A percentile compares a stretch with the other conserved stretches of the same genome.
Conservation (phyloP, 2,888 invertebrate genomes). For the Synergus gifuensis region DNA sequence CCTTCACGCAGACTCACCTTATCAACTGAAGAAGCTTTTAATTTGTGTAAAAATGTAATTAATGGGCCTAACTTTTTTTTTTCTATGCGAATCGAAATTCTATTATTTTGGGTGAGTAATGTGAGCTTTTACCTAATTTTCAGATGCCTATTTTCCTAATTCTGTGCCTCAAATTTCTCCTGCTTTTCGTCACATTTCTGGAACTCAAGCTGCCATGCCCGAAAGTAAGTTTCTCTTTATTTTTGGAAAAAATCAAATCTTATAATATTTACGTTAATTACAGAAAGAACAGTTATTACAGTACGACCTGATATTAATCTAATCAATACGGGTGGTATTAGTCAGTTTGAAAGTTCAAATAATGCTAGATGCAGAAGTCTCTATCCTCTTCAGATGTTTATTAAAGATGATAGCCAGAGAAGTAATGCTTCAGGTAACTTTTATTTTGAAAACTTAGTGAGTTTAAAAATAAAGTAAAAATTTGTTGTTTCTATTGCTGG, state of each 20-base stretch:
- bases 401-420: background rate
- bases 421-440: background rate
- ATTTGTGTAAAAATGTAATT: background rate
- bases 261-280: background rate
- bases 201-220: background rate
- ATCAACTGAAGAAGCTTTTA: background rate
- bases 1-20: background rate
- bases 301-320: background rate
- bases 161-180: background rate
- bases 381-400: background rate
- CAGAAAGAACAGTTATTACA: background rate
- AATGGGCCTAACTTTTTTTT: background rate
- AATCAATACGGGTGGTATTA: background rate
- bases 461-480: background rate
- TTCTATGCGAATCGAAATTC: background rate
- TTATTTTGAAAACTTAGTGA: background rate
- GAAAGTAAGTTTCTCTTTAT: background rate
- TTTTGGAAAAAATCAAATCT: background rate
- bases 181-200: background rate
- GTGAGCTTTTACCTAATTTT: background rate
- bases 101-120: conserved; percentile 1
- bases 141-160: background rate
- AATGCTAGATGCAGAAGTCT: background rate
- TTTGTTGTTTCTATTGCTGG: background rate
- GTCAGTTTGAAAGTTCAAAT: conserved; percentile 4